Base-by-base conservation (phyloP, 2,888 invertebrate genomes). In the Anorthoa munda region DNA sequence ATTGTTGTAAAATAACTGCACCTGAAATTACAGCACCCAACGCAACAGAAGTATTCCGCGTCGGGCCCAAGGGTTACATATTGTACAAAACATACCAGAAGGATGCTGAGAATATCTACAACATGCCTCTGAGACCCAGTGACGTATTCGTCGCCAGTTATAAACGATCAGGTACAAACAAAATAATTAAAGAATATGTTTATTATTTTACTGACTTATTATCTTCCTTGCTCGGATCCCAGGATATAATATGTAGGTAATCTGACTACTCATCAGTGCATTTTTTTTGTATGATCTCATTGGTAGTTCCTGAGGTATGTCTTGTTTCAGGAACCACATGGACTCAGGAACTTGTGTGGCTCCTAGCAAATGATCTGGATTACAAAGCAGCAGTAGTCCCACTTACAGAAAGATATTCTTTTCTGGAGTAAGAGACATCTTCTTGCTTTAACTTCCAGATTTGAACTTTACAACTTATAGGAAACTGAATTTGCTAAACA, bases 321-420 rank as follows among this genome's bases (percentile, higher is more conserved):
- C 31, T 60, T 58, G 70, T 88, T 59, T 23, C 81, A 97, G 97
- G 97, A 18, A 97, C 97, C 7, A 97, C 97, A 4, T 97, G 97
- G 97, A 97, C 97, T 0, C 98, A 98, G 88, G 98, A 98, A 92
- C 92, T 98, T 86, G 97, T 98, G 0, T 98, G 98, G 98, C 87
- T 98, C 72, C 84, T 98, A 45, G 96, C 96, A 4, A 98, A 98
- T 87, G 91, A 97, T 86, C 93, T 98, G 72, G 17, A 58, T 18
- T 58, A 58, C 18, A 58, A 58, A 11, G 58, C 58, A 31, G 58
- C 93, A 31, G 89, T 91, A 48, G 90, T 93, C 39, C 94, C 96
- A 0, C 91, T 98, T 0, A 89, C 92, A 0, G 93, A 97, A 58
- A 92, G 98, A 88, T 98, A 97, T 91, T 97, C 97, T 9, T 98